Percentiles rank a stretch among this genome's conserved stretches.
Evolutionary conservation across 2,113 vertebrate genomes (phyloP).

Genomic region (Neodontobutis hainanensis): DNA sequence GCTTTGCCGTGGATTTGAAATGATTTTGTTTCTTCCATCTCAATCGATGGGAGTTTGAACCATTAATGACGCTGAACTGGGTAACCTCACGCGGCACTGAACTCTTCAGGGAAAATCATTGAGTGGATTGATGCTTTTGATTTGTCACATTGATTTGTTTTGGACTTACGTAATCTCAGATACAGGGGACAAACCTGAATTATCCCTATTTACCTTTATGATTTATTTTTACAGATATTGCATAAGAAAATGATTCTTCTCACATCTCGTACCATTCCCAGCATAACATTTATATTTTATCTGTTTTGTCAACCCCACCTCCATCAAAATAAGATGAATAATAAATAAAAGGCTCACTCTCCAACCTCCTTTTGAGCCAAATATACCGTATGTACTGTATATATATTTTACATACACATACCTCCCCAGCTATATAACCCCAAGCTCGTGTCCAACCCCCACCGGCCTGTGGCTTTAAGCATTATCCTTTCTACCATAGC

Average conservation of each 20-base stretch:
- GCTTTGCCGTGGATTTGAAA: conserved; percentile 35
- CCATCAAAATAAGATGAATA: conserved; percentile 37
- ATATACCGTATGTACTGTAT: neutral
- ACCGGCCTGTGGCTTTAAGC: conserved; percentile 39
- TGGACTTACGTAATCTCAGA: conserved; percentile 37
- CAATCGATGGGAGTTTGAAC: conserved; percentile 23
- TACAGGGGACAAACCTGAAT: conserved; percentile 6
- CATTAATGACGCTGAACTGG: conserved; percentile 48
- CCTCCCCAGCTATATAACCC: conserved; percentile 40
- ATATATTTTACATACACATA: conserved; percentile 5
- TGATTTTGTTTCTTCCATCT: conserved; percentile 41
- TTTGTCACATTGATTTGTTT: conserved; percentile 58
- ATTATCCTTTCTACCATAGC: conserved; percentile 52
- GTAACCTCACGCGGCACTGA: conserved; percentile 44
- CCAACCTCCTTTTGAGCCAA: conserved; percentile 21
- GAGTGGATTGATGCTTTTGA: conserved; percentile 60
- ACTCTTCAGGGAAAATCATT: conserved; percentile 41
- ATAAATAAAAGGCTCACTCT: conserved; percentile 33
- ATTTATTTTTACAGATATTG: conserved; percentile 15
- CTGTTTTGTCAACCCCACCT: conserved; percentile 28
- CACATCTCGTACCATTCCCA: conserved; percentile 19
- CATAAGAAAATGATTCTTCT: conserved; percentile 9
- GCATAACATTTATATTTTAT: neutral
- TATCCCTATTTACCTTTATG: neutral
- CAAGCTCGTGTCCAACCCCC: conserved; percentile 52